Conservation (phyloP, 2,113 vertebrate species). For the Ancistrus triradiatus region DNA sequence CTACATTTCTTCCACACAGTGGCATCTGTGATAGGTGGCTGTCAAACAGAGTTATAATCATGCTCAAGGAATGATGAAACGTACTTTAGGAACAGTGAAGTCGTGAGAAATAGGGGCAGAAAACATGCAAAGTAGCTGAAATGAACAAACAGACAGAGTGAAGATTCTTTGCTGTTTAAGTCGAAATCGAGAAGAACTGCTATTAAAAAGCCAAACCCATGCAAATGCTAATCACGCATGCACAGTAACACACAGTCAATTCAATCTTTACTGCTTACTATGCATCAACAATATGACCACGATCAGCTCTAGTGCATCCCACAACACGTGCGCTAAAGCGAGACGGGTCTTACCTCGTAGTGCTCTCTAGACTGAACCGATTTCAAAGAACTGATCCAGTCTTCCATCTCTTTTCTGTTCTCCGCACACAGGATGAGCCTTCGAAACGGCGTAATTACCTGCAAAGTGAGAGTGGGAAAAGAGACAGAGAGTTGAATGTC, state of each 20-base stretch:
- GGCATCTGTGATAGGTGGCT: no score
- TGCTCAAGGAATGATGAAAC: no score
- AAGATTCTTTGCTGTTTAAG: no score
- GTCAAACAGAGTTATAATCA: no score
- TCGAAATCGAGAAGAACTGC: no score
- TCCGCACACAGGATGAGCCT: conserved; percentile 86
- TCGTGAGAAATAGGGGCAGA: no score
- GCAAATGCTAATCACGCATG: not conserved
- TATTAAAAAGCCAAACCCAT: not conserved
- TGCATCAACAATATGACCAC: not conserved
- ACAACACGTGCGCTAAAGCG: not conserved
- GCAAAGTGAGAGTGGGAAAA: conserved; percentile 46
- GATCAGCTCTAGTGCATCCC: not conserved
- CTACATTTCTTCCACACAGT: no score
- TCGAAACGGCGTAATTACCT: conserved; percentile 90
- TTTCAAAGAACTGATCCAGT: conserved; percentile 89
- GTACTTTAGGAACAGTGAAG: no score
- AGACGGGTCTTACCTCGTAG: conserved; percentile 82
- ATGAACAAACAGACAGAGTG: no score
- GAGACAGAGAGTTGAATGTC: conserved; percentile 34
- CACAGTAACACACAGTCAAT: conserved; percentile 5
- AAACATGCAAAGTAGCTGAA: no score
- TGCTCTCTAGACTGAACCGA: conserved; percentile 91
- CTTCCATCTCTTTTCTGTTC: conserved; percentile 91
- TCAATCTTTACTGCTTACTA: not conserved